Evolutionary conservation across 2,888 invertebrate genomes (phyloP), one percentile per base, ranked within the genome.

Genomic region (Cactoblastis cactorum): DNA sequence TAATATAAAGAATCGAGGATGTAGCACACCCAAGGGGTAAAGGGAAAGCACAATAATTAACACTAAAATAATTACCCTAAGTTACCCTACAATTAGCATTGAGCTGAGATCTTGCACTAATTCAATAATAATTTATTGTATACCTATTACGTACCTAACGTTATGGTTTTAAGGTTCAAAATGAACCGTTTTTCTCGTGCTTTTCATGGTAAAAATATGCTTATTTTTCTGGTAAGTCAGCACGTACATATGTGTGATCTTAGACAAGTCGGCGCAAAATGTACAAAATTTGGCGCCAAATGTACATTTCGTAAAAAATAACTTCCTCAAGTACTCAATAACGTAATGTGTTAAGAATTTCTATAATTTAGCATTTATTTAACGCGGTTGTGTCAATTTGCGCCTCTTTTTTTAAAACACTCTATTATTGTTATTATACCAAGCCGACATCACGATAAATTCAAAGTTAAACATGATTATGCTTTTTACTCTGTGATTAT

Each of bases 71-170:
- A 81, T 79, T 81, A 65, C 63, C 77, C 81, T 83, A 65, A 59
- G 55, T 69, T 80, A 83, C 71, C 80, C 83, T 85, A 84, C 71
- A 70, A n/a, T 70, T 87, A 87, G 85, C 83, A 74, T 89, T 89
- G 89, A 88, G 89, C 88, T 87, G 89, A 89, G 88, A 89, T 89
- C 88, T 87, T 79, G 80, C 82, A 81, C 73, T 81, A 80, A 77
- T 68, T 74, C 63, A 72, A 69, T 76, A 76, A 77, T 72, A 39
- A 39, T 22, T 41, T 50, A 49, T 61, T 61, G 60, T 61, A 54
- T 49, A 47, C 50, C 53, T 53, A 53, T 50, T 51, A 49, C 45
- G 45, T 43, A 28, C 33, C 45, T 33, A 50, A 37, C 38, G 35
- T 54, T 53, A 50, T 53, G 51, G 53, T 53, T 57, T 51, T 57